Percentiles rank a stretch among this genome's conserved stretches.
These are phyloP conservation scores for Dendrolimus pini DNA, from an alignment of 2,888 invertebrate genomes.

Conservation along the genomic window DNA sequence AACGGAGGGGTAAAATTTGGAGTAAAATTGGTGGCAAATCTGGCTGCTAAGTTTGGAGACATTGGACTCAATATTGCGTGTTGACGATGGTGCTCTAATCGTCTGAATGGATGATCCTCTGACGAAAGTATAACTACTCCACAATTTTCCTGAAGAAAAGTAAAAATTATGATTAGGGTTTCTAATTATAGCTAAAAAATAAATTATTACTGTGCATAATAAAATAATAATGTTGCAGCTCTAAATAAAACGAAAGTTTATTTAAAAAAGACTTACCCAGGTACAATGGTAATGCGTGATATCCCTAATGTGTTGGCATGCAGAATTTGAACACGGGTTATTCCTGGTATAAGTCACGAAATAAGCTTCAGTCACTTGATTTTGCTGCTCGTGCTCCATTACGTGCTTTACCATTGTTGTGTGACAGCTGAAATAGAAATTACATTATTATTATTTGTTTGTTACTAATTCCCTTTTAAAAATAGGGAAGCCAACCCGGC, in stretches of 20 bases:
- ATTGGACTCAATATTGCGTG: constrained; percentile 84
- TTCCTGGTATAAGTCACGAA: constrained; percentile 81
- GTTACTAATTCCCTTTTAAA: too few species aligned
- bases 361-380: constrained; percentile 88
- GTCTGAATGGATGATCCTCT: constrained; percentile 85
- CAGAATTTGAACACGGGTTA: constrained; percentile 79
- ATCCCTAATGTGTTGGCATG: constrained; percentile 84
- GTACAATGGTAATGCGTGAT: constrained; percentile 93
- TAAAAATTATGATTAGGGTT: background rate
- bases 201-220: background rate
- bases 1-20: constrained; percentile 72
- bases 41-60: constrained; percentile 74
- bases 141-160: constrained; percentile 81
- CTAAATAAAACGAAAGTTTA: background rate
- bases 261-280: constrained; percentile 78
- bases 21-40: constrained; percentile 76
- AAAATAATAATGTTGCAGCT: background rate
- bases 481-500: too few species aligned
- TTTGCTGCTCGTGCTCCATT: constrained; percentile 92
- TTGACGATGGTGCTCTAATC: constrained; percentile 91
- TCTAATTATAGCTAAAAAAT: too few species aligned
- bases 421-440: constrained; percentile 60
- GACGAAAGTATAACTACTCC: constrained; percentile 85
- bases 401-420: constrained; percentile 90
- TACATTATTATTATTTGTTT: background rate